A percentile compares a stretch with the other conserved stretches of the same genome.
phyloP scores from a whole-genome alignment of 2,113 vertebrate species.

The Typhlomys cinereus region DNA sequence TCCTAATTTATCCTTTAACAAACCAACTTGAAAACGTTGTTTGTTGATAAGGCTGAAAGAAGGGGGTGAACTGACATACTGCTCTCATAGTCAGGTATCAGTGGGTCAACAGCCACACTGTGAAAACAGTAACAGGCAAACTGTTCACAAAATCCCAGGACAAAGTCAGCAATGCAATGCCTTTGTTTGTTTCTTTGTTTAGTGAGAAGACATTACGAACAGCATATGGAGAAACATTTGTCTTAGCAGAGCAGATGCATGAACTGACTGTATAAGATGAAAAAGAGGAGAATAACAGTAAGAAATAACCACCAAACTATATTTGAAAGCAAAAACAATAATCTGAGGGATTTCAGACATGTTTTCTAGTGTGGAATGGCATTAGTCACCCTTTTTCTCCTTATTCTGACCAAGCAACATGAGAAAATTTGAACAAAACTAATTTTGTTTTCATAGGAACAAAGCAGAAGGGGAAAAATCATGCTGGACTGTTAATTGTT shows the following conservation, averaged over 20 bases:
- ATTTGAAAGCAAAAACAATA: neutral
- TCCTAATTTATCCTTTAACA: neutral
- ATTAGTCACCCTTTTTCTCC: neutral
- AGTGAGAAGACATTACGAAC: neutral
- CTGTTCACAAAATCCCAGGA: neutral
- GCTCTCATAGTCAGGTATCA: neutral
- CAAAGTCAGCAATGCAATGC: neutral
- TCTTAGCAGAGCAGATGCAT: neutral
- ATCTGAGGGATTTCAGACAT: neutral
- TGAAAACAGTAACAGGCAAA: neutral
- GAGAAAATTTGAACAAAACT: neutral
- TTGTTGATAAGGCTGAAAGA: neutral
- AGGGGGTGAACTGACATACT: neutral
- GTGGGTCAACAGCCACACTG: neutral
- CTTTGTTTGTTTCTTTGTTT: neutral
- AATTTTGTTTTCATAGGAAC: neutral
- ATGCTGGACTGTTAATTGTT: neutral
- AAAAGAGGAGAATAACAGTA: neutral
- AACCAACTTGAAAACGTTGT: neutral
- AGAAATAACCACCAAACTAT: neutral
- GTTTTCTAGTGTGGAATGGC: neutral
- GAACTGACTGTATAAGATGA: neutral
- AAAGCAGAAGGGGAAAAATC: neutral
- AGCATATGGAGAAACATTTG: constrained; percentile 26
- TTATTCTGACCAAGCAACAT: neutral